Percentiles rank a stretch among this genome's conserved stretches.
Evolutionary conservation across 2,797 vertebrate species (phyloP).

Genomic region (Notolabrus celidotus): DNA sequence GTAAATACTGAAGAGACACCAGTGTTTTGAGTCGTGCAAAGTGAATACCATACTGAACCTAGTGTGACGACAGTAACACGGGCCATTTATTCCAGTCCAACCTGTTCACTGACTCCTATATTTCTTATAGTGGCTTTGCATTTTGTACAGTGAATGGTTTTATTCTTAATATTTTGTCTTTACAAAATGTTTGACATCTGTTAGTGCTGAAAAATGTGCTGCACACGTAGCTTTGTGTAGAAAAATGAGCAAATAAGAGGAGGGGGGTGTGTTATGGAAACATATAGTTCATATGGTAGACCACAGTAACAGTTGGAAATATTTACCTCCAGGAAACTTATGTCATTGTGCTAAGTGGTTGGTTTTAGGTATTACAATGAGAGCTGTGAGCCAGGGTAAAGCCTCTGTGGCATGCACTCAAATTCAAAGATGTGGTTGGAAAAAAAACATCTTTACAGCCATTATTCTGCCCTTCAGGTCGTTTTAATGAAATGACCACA

Average conservation of each 20-base stretch:
- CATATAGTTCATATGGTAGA: slow-evolving; percentile 8
- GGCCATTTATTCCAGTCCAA: slow-evolving; percentile 2
- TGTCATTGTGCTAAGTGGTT: slow-evolving; percentile 16
- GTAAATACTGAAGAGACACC: slow-evolving; percentile 61
- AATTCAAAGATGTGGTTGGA: slow-evolving; percentile 13
- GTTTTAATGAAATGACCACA: slow-evolving; percentile 14
- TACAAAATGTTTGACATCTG: neutral
- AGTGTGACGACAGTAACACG: slow-evolving; percentile 19
- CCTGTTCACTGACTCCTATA: neutral
- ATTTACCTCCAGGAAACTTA: slow-evolving; percentile 9
- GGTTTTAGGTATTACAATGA: slow-evolving; percentile 22
- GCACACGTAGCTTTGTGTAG: neutral
- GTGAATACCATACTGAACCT: slow-evolving; percentile 34
- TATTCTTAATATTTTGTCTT: neutral
- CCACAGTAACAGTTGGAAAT: slow-evolving; percentile 23
- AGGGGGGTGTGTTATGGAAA: slow-evolving; percentile 27
- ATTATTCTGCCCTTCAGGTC: neutral
- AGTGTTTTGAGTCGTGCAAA: slow-evolving; percentile 48
- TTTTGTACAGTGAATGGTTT: neutral
- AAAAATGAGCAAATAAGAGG: neutral
- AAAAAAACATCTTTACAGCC: slow-evolving; percentile 6
- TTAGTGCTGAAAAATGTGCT: neutral
- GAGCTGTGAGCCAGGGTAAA: slow-evolving; percentile 15
- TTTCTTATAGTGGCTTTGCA: neutral
- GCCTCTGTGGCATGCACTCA: slow-evolving; percentile 2